Conservation (phyloP, 2,113 vertebrate species). For the Patagioenas fasciata region DNA sequence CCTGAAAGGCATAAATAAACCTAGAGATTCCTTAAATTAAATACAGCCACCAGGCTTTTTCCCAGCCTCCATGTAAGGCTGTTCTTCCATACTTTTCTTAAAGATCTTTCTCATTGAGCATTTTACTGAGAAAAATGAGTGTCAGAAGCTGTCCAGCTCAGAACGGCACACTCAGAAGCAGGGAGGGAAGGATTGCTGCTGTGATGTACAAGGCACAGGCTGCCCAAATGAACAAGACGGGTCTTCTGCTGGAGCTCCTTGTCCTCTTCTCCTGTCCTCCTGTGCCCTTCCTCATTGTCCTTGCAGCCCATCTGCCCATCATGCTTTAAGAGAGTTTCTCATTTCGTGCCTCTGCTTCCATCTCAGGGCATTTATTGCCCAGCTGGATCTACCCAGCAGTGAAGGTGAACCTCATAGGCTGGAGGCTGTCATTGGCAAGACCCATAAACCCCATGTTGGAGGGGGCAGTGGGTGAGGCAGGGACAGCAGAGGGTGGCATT, state of each 20-base stretch:
- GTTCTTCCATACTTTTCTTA: neutral
- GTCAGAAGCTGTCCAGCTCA: neutral
- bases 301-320: neutral
- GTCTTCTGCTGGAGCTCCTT: neutral
- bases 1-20: neutral
- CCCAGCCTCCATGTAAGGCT: neutral
- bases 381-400: neutral
- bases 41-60: neutral
- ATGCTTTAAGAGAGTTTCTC: neutral
- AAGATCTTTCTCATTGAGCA: neutral
- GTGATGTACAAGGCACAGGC: neutral
- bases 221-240: neutral
- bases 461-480: neutral
- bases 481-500: fast-evolving
- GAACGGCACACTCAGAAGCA: neutral
- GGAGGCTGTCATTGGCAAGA: neutral
- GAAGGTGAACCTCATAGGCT: neutral
- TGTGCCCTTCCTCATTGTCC: neutral
- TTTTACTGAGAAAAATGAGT: neutral
- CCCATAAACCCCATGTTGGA: neutral
- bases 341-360: neutral
- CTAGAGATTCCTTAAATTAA: neutral
- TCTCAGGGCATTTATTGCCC: neutral
- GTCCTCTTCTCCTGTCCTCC: neutral
- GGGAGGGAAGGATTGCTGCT: neutral